Conservation (phyloP, 2,797 vertebrate genomes). For the Platalea minor region DNA sequence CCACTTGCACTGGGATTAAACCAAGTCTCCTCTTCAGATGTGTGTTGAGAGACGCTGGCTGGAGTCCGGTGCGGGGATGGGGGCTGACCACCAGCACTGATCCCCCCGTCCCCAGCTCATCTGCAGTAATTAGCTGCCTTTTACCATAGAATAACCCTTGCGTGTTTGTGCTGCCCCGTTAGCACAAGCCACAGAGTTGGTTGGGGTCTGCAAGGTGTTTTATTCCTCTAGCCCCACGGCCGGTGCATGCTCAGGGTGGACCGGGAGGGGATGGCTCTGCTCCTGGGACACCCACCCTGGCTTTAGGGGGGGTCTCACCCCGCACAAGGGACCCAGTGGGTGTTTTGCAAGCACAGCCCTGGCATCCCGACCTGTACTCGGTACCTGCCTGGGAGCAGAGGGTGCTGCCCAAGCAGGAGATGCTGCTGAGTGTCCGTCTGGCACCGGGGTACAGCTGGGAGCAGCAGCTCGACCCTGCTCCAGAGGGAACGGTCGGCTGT, state of each 20-base stretch:
- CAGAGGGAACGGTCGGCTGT: accelerated
- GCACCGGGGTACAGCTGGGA: accelerated
- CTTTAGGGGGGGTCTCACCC: neutral
- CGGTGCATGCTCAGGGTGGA: accelerated
- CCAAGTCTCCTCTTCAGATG: too few relatives aligned
- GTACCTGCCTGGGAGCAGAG: neutral
- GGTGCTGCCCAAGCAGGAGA: neutral
- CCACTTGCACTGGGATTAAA: accelerated
- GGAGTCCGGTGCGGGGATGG: accelerated
- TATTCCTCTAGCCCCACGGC: accelerated
- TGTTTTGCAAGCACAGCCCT: neutral
- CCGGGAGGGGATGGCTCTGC: neutral
- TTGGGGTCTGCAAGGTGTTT: accelerated
- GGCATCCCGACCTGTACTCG: accelerated
- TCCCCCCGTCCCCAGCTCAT: neutral
- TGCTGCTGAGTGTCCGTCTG: accelerated
- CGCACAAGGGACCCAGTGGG: accelerated
- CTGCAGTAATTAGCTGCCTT: neutral
- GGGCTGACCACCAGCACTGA: neutral
- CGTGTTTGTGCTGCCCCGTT: too few relatives aligned
- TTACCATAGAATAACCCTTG: accelerated
- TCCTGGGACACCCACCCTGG: neutral
- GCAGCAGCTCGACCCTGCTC: accelerated
- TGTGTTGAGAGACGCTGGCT: accelerated
- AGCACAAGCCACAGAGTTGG: accelerated